Evolutionary conservation across 2,888 invertebrate genomes (phyloP), one percentile per base, ranked within the genome.

Genomic region (Stenodera caucasica): DNA sequence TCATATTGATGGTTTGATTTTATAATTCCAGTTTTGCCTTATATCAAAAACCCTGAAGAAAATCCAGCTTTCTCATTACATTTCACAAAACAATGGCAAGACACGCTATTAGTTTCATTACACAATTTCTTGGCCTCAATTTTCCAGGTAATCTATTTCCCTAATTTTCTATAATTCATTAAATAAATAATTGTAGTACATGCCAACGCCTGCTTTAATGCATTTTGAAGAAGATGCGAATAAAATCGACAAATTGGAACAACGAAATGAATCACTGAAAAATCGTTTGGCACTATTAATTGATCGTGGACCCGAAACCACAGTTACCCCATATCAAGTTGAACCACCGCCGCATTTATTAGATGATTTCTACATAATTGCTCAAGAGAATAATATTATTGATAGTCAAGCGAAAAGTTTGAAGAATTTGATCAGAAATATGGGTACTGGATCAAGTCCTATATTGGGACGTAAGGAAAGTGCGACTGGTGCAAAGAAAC

Each of bases 81-180:
- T 81, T 98, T 96, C 80, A 92, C 92, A 8, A 88, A 92, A 66
- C 92, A 92, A 60, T 98, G 98, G 98, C 96, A 96, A 78, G 98
- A 98, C 77, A 96, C 94, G 29, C 87, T 96, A 71, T 82, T 95
- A 57, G 88, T 91, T 30, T 97, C 97, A 0, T 82, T 98, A 35
- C 94, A 96, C 78, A 98, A 98, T 81, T 92, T 98, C 75, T 82
- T 98, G 37, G 91, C 96, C 12, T 92, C 95, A 0, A 90, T 96
- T 64, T 94, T 90, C 70, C 88, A 90, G 80, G 87, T 86, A n/a
- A n/a, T n/a, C n/a, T n/a, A 26, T 54, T 37, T n/a, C 8, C 26
- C 14, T 23, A 12, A 52, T 32, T 32, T 45, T 30, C 33, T 8
- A 18, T 18, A 53, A 26, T 14, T 5, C 0, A 57, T 40, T 59